Base-by-base conservation (phyloP, 2,797 vertebrate genomes). In the Meda fulgida region DNA sequence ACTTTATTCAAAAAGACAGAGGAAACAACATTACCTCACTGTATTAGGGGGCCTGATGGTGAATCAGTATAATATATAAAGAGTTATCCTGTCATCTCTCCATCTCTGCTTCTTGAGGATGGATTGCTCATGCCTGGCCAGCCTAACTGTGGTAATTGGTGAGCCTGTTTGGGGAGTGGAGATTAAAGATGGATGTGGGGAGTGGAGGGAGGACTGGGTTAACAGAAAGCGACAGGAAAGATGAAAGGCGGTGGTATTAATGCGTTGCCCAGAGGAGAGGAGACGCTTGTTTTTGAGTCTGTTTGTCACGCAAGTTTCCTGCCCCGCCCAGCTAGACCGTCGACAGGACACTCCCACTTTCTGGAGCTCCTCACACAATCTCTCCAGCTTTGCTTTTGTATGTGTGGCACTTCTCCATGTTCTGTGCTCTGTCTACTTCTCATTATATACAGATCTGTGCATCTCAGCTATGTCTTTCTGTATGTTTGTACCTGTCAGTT, bases 171-270 rank as follows among this genome's bases (percentile, higher is more conserved):
- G 83, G 79, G 85, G 88, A 89, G 87, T 71, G 84, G 85, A 89
- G 91, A 92, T 92, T 93, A 92, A 93, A 89, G 90, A 90, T 86
- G 89, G 89, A 90, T 88, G 85, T 81, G 77, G 72, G 85, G 81
- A 88, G 87, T 72, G 86, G 83, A 89, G 86, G 79, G 80, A 88
- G 81, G 53, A 70, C 72, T 86, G 84, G 81, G 73, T 90, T 92
- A 93, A 93, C 89, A 91, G 90, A 89, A 92, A 93, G 91, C 14
- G 89, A 92, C 92, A 92, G 92, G 78, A 92, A 92, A 92, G 91
- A 92, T 89, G 91, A 92, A 92, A 93, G 89, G 87, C 90, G 34
- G 84, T 87, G 31, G 75, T 90, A 90, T 90, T 92, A 91, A 89
- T 89, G 87, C 8, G 78, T 86, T 84, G 34, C 91, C 92, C 87